Evolutionary conservation across 2,888 invertebrate species (phyloP), one percentile per base, ranked within the genome.

Genomic region (Tanytarsus gracilentus): DNA sequence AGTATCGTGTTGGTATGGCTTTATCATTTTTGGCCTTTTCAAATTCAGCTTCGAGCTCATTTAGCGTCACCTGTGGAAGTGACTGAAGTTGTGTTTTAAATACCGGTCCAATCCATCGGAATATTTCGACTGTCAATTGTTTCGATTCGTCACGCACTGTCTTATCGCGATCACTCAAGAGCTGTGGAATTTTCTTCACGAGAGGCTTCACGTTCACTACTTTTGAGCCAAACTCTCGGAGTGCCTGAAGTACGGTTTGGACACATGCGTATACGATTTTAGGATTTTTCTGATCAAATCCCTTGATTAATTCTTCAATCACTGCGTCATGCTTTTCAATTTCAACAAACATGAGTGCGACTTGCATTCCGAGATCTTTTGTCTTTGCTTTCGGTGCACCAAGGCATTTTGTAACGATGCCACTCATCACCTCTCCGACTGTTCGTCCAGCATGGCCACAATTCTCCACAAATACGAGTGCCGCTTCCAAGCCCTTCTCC

Each of bases 261-360:
- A 89, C 79, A 71, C 92, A 94, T 0, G 88, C 94, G 0, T 88
- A 77, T 0, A 94, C 89, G 62, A 94, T 90, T 76, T 96, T 98
- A 0, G 98, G 97, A 73, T 96, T 96, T 73, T 98, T 98, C 66
- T 90, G 90, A 48, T 92, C 89, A 76, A 93, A 86, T 30, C 97
- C 97, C 75, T 95, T 95, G 18, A 94, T 76, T 2, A 98, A 76
- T 72, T 95, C 96, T 65, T 97, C 97, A 66, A 86, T 78, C 0
- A 93, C 92, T 9, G 82, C 74, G 64, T 97, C 97, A 63, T 89
- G 87, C 70, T 94, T 96, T 69, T 98, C 97, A 67, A 96, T 92
- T 77, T 98, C 97, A 65, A 97, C 80, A 71, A 89, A 96, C 90
- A 95, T 91, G 62, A 98, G 76, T 4, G 86, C 84, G 63, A 97